A percentile compares a stretch with the other conserved stretches of the same genome.
These are phyloP conservation scores for Stegastes partitus DNA, from an alignment of 2,113 vertebrate species.

Conservation along the genomic window DNA sequence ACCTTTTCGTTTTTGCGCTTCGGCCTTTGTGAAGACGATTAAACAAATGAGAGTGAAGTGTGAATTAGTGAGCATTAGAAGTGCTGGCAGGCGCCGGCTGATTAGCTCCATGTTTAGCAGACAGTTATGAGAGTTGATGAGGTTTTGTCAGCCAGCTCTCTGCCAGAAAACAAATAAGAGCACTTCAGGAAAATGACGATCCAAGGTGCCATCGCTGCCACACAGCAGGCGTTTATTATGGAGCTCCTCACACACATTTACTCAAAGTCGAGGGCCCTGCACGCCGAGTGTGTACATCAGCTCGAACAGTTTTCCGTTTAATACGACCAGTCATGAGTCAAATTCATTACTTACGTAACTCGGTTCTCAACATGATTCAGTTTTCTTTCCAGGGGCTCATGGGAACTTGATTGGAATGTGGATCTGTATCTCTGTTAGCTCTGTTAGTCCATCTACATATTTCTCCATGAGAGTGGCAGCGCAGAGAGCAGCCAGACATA, in stretches of 20 bases:
- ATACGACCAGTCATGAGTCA: neutral
- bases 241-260: neutral
- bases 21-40: no score
- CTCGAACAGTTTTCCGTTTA: neutral
- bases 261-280: neutral
- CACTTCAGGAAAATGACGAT: no score
- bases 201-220: no score
- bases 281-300: neutral
- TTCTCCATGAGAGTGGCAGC: slow-evolving; percentile 42
- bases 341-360: slow-evolving; percentile 45
- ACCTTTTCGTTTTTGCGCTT: no score
- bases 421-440: slow-evolving; percentile 33
- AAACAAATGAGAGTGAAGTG: no score
- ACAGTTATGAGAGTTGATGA: no score
- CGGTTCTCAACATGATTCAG: slow-evolving; percentile 28
- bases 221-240: no score
- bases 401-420: slow-evolving; percentile 64
- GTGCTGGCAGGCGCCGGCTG: no score
- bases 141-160: no score
- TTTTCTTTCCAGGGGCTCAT: slow-evolving; percentile 31
- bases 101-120: no score
- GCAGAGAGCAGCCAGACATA: slow-evolving; percentile 34
- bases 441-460: slow-evolving; percentile 39
- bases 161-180: no score
- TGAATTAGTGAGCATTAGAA: no score